These are phyloP conservation scores for Sympetrum striolatum DNA, from an alignment of 2,888 invertebrate genomes.

Conservation along the genomic window DNA sequence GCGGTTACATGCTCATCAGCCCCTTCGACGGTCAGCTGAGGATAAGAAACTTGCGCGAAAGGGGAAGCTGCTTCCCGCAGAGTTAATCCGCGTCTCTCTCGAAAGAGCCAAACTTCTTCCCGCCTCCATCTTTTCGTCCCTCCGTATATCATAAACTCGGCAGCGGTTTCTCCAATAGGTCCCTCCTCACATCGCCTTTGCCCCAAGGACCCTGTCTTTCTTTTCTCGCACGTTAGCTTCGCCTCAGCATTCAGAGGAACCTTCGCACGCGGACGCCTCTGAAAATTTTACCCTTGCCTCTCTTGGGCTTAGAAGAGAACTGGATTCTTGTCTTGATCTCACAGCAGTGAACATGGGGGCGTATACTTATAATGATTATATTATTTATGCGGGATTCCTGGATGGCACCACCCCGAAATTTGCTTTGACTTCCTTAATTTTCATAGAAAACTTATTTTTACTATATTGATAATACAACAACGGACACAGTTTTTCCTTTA, in stretches of 20 bases:
- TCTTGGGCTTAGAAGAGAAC: neutral
- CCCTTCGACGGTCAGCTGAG: neutral
- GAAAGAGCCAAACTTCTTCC: neutral
- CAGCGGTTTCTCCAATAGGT: neutral
- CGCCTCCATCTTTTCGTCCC: neutral
- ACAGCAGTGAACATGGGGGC: too few species aligned
- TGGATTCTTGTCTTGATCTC: too few species aligned
- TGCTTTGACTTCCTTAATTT: too few species aligned
- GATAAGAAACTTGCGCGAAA: neutral
- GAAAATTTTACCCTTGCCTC: neutral
- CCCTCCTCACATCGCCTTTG: neutral
- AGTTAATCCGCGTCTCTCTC: neutral
- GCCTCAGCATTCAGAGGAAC: neutral
- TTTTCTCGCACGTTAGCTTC: neutral
- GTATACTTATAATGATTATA: too few species aligned
- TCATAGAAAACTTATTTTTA: too few species aligned
- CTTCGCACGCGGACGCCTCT: neutral
- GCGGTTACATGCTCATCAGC: neutral
- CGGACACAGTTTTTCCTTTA: too few species aligned
- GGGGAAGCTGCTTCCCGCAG: neutral
- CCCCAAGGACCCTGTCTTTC: neutral
- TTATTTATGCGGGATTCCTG: too few species aligned
- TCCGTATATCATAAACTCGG: neutral
- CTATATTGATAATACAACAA: too few species aligned
- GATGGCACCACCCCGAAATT: too few species aligned